These are phyloP conservation scores for Lottia scabra DNA, from an alignment of 2,888 invertebrate genomes.

Conservation along the genomic window DNA sequence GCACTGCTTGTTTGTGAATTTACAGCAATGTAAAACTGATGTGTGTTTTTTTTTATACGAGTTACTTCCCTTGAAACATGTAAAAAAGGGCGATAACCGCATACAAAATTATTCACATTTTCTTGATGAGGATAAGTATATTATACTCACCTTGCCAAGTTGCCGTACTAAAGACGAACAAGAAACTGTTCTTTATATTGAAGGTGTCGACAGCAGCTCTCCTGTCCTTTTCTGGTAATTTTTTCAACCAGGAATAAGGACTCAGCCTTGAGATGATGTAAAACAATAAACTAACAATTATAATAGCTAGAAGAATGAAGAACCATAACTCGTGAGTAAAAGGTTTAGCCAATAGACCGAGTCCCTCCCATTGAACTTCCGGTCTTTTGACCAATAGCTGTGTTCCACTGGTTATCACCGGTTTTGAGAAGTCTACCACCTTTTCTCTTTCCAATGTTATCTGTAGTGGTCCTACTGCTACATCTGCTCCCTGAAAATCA, in stretches of 20 bases:
- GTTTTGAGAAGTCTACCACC: slow-evolving; percentile 34
- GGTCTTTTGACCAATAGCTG: slow-evolving; percentile 37
- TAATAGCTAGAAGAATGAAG: slow-evolving; percentile 28
- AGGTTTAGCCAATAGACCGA: slow-evolving; percentile 33
- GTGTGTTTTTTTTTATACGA: too few relatives aligned
- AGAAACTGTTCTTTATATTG: slow-evolving; percentile 37
- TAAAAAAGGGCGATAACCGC: too few relatives aligned
- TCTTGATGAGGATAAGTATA: too few relatives aligned
- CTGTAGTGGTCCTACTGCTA: slow-evolving; percentile 32
- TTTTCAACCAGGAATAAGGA: slow-evolving; percentile 41
- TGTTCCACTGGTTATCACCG: slow-evolving; percentile 28
- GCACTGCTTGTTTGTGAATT: too few relatives aligned
- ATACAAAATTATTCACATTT: too few relatives aligned
- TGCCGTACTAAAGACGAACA: slow-evolving; percentile 36
- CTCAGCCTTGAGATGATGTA: slow-evolving; percentile 37
- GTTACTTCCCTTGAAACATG: too few relatives aligned
- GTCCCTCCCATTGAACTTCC: slow-evolving; percentile 23
- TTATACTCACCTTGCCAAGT: slow-evolving; percentile 43
- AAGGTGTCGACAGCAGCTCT: slow-evolving; percentile 37
- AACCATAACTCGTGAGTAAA: slow-evolving; percentile 36
- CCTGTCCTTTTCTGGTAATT: slow-evolving; percentile 29
- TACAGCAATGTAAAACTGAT: too few relatives aligned
- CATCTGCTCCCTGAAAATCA: slow-evolving; percentile 32
- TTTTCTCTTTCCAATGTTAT: slow-evolving; percentile 26
- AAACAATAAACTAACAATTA: slow-evolving; percentile 34